Evolutionary conservation across 2,888 invertebrate genomes (phyloP).

Genomic region (Brachypterus glaber): DNA sequence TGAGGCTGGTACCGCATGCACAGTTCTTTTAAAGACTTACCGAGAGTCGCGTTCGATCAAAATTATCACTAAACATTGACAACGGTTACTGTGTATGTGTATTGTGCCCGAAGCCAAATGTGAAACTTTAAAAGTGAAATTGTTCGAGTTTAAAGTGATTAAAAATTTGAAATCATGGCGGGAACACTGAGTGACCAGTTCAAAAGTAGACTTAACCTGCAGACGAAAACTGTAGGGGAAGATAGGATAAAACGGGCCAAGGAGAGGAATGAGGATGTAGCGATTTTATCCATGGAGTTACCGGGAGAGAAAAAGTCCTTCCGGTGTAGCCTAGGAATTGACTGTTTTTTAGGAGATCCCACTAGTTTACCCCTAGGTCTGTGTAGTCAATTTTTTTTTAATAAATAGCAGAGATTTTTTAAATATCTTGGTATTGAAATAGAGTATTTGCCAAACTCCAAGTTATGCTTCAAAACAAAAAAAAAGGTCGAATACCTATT

Average conservation of each 20-base stretch:
- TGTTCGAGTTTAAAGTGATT: too few species aligned
- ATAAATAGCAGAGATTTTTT: too few species aligned
- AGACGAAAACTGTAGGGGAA: slow-evolving; percentile 73
- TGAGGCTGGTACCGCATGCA: slow-evolving; percentile 31
- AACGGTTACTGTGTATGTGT: slow-evolving; percentile 1
- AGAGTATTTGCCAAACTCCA: too few species aligned
- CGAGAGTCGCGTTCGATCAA: slow-evolving; percentile 29
- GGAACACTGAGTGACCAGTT: slow-evolving; percentile 73
- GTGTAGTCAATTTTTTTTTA: too few species aligned
- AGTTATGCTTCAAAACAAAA: too few species aligned
- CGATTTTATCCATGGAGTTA: slow-evolving; percentile 76
- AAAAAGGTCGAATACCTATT: too few species aligned
- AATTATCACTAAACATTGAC: slow-evolving; percentile 14
- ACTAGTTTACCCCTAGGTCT: slow-evolving; percentile 71
- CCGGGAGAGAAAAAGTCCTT: slow-evolving; percentile 63
- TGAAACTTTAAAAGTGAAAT: too few species aligned
- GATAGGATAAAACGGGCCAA: slow-evolving; percentile 69
- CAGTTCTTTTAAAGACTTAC: slow-evolving; percentile 31
- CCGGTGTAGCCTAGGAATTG: slow-evolving; percentile 64
- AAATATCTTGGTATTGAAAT: too few species aligned
- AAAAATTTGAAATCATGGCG: slow-evolving; percentile 47
- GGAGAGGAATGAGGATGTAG: slow-evolving; percentile 80
- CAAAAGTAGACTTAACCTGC: slow-evolving; percentile 60
- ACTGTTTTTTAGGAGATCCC: slow-evolving; percentile 68
- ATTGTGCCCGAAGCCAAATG: slow-evolving; percentile 7